Base-by-base conservation (phyloP, 2,888 invertebrate genomes). In the Criorhina ranunculi region DNA sequence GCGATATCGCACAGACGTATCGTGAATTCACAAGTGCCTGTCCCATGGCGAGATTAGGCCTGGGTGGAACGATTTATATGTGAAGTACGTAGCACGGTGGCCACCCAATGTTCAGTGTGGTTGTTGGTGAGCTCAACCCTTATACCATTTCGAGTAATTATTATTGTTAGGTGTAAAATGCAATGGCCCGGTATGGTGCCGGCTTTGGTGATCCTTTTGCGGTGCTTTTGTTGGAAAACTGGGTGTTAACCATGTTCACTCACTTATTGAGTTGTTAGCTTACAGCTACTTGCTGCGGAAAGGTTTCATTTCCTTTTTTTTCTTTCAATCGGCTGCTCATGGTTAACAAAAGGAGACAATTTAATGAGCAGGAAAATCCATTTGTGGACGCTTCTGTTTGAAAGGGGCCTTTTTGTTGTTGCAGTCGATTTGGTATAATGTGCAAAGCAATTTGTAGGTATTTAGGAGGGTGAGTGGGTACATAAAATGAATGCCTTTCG, bases 111-210 rank as follows among this genome's bases (percentile, higher is more conserved):
- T 49, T 69, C 67, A 24, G 24, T 24, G 53, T 72, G 37, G 40
- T 37, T 12, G 9, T n/a, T 37, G 24, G 9, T n/a, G 24, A 5
- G 60, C 33, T 42, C 53, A 53, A 69, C 77, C 51, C 57, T 62
- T 69, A 51, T 55, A 40, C 62, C 77, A 53, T 60, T 77, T 75
- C 62, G 51, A 62, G 83, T 85, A 85, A 85, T 85, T 85, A 85
- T 79, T 79, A 59, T 85, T 75, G 83, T 85, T 70, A 75, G 79
- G 79, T 85, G 83, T 79, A 85, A 85, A 75, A 79, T 79, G 46
- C 79, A 53, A 73, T 67, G 57, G 55, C 60, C 67, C 40, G 40
- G 24, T 40, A 69, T 62, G 83, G 75, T 19, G 51, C 83, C 79
- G 83, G 69, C 83, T 85, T 85, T 85, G 75, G 15, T 17, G 19